phyloP scores from a whole-genome alignment of 2,888 invertebrate species.

The Drosophila anceps region DNA sequence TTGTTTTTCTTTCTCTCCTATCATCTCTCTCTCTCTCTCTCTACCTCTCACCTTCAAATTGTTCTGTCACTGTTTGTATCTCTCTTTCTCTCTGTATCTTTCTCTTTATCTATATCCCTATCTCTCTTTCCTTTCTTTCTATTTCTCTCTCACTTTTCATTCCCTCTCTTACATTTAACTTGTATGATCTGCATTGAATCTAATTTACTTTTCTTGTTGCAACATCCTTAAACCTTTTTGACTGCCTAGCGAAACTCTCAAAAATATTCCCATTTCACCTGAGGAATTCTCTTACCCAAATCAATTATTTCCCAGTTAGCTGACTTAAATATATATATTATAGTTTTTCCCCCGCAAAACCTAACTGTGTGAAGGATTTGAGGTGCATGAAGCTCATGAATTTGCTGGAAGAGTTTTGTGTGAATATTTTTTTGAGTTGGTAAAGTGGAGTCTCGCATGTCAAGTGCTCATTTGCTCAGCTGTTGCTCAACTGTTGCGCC shows the following conservation, averaged over 20 bases:
- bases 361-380: constrained; percentile 14
- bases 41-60: background rate
- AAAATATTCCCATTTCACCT: background rate
- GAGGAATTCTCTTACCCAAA: background rate
- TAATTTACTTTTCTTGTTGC: background rate
- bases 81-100: background rate
- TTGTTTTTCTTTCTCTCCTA: background rate
- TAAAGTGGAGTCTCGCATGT: constrained; percentile 67
- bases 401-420: constrained; percentile 8
- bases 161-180: background rate
- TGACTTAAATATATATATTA: background rate
- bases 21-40: no score
- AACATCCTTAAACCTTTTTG: constrained; percentile 1
- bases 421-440: constrained; percentile 18
- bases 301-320: background rate
- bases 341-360: background rate
- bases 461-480: constrained; percentile 58
- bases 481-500: constrained; percentile 39
- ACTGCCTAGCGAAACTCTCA: background rate
- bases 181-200: no score
- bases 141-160: background rate
- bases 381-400: constrained; percentile 6
- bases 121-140: background rate
- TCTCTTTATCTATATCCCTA: background rate
- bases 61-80: background rate